These are phyloP conservation scores for Lagopus muta DNA, from an alignment of 2,113 vertebrate genomes.

Conservation along the genomic window DNA sequence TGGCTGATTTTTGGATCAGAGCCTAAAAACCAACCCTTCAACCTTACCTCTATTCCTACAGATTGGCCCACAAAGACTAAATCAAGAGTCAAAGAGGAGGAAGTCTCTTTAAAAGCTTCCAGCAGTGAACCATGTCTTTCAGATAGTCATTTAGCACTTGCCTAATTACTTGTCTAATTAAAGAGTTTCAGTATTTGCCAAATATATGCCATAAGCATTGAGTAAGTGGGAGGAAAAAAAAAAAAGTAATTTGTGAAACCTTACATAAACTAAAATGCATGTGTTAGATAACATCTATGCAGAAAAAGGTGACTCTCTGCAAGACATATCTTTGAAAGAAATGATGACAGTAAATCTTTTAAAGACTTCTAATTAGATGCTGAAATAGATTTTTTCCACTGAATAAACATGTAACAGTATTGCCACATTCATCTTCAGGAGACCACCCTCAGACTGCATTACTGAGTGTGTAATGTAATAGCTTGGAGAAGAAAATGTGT, in stretches of 20 bases:
- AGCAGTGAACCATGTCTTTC: slow-evolving; percentile 7
- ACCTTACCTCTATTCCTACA: background rate
- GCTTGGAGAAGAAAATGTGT: slow-evolving; percentile 51
- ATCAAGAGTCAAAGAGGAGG: background rate
- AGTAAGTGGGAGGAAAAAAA: slow-evolving; percentile 55
- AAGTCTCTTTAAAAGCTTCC: slow-evolving; percentile 34
- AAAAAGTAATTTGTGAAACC: slow-evolving; percentile 55
- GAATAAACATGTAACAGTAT: slow-evolving; percentile 73
- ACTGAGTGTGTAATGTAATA: slow-evolving; percentile 51
- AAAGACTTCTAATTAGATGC: slow-evolving; percentile 76
- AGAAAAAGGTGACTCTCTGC: slow-evolving; percentile 57
- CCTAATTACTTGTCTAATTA: slow-evolving; percentile 59
- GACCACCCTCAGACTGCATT: slow-evolving; percentile 78
- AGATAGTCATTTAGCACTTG: slow-evolving; percentile 55
- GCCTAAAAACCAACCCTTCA: background rate
- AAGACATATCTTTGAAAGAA: slow-evolving; percentile 52
- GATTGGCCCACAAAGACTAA: background rate
- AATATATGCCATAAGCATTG: slow-evolving; percentile 33
- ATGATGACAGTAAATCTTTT: slow-evolving; percentile 60
- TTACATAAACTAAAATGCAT: slow-evolving; percentile 65
- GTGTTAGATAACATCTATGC: slow-evolving; percentile 65
- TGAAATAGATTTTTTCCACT: slow-evolving; percentile 68
- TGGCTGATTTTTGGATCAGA: background rate
- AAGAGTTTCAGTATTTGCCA: slow-evolving; percentile 49
- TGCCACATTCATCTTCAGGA: slow-evolving; percentile 69